Conservation (phyloP, 2,113 vertebrate genomes). For the Tautogolabrus adspersus region DNA sequence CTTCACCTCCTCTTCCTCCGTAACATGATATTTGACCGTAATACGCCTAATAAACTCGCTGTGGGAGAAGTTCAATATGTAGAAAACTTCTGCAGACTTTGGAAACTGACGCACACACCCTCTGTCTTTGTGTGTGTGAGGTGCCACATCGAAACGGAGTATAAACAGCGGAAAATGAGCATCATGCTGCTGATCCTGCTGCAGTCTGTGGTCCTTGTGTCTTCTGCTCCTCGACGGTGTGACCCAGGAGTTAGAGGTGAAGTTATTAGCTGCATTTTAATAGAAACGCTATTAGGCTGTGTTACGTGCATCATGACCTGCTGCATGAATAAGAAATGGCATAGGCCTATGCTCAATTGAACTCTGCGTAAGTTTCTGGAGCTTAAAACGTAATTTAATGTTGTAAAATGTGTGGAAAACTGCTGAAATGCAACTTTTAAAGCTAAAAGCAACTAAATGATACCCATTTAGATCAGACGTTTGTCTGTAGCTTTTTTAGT, state of each 20-base stretch:
- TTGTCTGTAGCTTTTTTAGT: not conserved
- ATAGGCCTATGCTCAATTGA: not conserved
- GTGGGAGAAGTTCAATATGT: constrained; percentile 28
- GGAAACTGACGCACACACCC: constrained; percentile 32
- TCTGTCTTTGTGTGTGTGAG: constrained; percentile 46
- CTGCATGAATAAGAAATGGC: not conserved
- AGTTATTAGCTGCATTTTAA: constrained; percentile 15
- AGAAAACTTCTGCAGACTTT: constrained; percentile 46
- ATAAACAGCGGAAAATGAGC: constrained; percentile 42
- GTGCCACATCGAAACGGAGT: constrained; percentile 85
- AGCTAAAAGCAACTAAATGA: not conserved
- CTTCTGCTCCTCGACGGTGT: constrained; percentile 73
- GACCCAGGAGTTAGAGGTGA: constrained; percentile 84
- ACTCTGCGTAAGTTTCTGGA: not conserved
- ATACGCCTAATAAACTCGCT: constrained; percentile 68
- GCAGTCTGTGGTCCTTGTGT: constrained; percentile 42
- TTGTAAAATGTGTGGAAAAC: not conserved
- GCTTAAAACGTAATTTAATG: not conserved
- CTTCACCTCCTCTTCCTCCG: constrained; percentile 47
- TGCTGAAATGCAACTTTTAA: not conserved
- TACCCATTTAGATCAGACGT: not conserved
- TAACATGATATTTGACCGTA: constrained; percentile 82
- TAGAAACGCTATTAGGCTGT: not conserved
- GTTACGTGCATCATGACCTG: constrained; percentile 19
- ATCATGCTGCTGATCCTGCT: constrained; percentile 72